Base-by-base conservation (phyloP, 53 echinoderm and acorn worm genomes). In the Temnopleurus reevesii region DNA sequence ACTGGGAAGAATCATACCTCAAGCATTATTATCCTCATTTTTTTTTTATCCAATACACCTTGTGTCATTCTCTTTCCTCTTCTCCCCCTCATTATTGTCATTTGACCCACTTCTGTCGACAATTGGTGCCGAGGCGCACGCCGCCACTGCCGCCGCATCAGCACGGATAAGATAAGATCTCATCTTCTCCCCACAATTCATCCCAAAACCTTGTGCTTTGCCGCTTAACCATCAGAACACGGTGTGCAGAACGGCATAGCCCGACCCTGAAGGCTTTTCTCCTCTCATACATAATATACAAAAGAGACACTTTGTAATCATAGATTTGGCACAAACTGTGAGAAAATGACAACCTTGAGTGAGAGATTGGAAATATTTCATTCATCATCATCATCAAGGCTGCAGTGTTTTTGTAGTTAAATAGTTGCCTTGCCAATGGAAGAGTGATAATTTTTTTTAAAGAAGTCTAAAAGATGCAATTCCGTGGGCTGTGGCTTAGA, bases 361-460 rank as follows among this genome's bases (percentile, higher is more conserved):
- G 85, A 85, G 17, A 46, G 51, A 80, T 80, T 80, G 83, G n/a
- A 55, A 83, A 35, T 83, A 83, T 83, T 83, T 83, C 83, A 83
- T 83, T 83, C 83, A 83, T 83, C 34, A 35, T 83, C 34, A 35
- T 51, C 80, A 80, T 46, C 80, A 46, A 80, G 51, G 80, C 46
- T 80, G 23, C 29, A 49, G 29, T 47, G 80, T 80, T 80, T 80
- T 71, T 47, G 80, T 80, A 80, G 80, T 80, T n/a, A 71, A 71
- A 71, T 71, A 71, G 71, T 71, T 71, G 41, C 71, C 71, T 71
- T 71, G 71, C 71, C 71, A 71, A 41, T 71, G 41, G 71, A 27
- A 71, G 38, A 71, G 41, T 71, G 63, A 17, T 34, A 63, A 17
- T 10, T 56, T 56, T 34, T 31, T 29, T 4, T 7, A 41, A 23